A percentile compares a stretch with the other conserved stretches of the same genome.
Conservation (phyloP, 2,888 invertebrate species). For the Tenthredo notha region DNA sequence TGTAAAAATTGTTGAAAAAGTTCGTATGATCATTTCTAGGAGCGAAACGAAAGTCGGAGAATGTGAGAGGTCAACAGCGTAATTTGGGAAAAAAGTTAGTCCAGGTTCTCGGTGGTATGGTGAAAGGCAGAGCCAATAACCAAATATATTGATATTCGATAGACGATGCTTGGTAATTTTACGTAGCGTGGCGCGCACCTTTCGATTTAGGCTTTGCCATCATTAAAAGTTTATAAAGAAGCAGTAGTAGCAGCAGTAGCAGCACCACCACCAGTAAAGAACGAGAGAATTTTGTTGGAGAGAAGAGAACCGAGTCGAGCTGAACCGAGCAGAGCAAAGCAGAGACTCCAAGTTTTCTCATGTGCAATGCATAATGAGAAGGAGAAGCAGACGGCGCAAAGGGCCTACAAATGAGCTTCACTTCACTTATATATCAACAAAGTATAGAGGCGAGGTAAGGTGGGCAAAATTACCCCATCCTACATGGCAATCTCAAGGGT, state of each 20-base stretch:
- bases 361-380: slow-evolving; percentile 78
- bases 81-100: slow-evolving; percentile 44
- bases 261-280: slow-evolving; percentile 53
- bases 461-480: slow-evolving; percentile 31
- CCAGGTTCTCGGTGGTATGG: background rate
- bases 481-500: background rate
- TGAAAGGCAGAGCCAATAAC: slow-evolving; percentile 47
- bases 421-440: slow-evolving; percentile 52
- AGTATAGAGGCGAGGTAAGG: slow-evolving; percentile 41
- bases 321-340: slow-evolving; percentile 71
- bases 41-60: background rate
- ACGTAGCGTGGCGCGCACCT: slow-evolving; percentile 55
- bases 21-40: slow-evolving; percentile 1
- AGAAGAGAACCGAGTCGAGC: slow-evolving; percentile 62
- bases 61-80: slow-evolving; percentile 12
- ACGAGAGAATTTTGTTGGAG: slow-evolving; percentile 64
- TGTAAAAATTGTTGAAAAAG: background rate
- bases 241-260: slow-evolving; percentile 56
- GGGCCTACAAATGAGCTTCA: slow-evolving; percentile 75
- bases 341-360: slow-evolving; percentile 76
- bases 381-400: slow-evolving; percentile 74
- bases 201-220: slow-evolving; percentile 77
- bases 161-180: slow-evolving; percentile 53
- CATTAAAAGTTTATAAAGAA: slow-evolving; percentile 79
- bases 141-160: slow-evolving; percentile 53